phyloP scores from a whole-genome alignment of 2,113 vertebrate genomes.

The Stomatorhinus ivindoensis region DNA sequence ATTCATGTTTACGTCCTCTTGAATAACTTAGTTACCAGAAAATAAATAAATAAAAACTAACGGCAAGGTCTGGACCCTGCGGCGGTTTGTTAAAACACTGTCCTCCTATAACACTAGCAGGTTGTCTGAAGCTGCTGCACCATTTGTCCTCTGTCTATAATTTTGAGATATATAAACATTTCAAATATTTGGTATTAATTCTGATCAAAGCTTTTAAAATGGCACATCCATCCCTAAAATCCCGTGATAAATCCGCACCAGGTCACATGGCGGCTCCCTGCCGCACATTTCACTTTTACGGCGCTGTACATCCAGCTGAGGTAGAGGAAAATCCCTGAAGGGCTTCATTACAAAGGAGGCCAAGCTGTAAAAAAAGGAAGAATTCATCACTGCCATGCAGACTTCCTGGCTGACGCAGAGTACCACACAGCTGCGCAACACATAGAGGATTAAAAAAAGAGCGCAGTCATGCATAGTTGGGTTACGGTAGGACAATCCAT shows the following conservation, averaged over 20 bases:
- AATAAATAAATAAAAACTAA: background rate
- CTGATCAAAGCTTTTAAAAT: background rate
- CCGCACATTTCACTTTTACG: constrained; percentile 1
- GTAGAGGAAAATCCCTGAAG: background rate
- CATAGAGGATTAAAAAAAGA: background rate
- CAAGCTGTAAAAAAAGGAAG: constrained; percentile 14
- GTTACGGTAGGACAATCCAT: background rate
- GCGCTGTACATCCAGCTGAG: background rate
- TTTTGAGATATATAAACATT: background rate
- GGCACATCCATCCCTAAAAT: background rate
- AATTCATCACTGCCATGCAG: constrained; percentile 13
- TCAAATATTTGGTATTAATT: background rate
- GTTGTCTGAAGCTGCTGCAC: background rate
- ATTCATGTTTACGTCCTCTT: background rate
- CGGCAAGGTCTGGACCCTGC: background rate
- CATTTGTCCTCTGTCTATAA: background rate
- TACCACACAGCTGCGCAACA: background rate
- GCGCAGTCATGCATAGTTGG: background rate
- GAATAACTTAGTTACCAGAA: background rate
- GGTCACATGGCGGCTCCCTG: background rate
- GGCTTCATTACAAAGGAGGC: constrained; percentile 13
- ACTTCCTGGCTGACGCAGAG: background rate
- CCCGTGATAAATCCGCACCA: background rate
- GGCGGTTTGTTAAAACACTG: background rate
- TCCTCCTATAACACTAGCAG: background rate